Evolutionary conservation across 1,140 invertebrate species (phyloP).

Genomic region (Drosophila funebris): DNA sequence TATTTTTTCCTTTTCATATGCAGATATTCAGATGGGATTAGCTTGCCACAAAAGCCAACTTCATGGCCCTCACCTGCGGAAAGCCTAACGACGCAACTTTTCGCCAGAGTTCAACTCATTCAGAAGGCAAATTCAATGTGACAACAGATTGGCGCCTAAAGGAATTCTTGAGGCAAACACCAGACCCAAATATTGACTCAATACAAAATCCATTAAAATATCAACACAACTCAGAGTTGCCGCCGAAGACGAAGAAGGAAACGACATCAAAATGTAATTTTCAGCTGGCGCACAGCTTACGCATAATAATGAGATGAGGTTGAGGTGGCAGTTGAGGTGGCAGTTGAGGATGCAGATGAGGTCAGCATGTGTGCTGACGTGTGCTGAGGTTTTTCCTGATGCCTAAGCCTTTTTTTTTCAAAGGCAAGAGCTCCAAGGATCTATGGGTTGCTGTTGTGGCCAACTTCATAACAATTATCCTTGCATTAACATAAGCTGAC

Average conservation of each 20-base stretch:
- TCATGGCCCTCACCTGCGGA: conserved; percentile 45
- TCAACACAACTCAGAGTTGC: conserved; percentile 73
- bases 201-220: conserved; percentile 79
- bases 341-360: not conserved
- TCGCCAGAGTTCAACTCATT: conserved; percentile 37
- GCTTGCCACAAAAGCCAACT: conserved; percentile 7
- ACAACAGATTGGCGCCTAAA: conserved; percentile 41
- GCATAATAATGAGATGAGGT: conserved; percentile 68
- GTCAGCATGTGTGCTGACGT: conserved; percentile 4
- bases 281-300: conserved; percentile 64
- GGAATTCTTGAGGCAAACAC: conserved; percentile 9
- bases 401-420: conserved; percentile 3
- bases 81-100: conserved; percentile 25
- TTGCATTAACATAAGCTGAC: not conserved
- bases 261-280: conserved; percentile 80
- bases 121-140: conserved; percentile 59
- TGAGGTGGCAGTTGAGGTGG: not conserved
- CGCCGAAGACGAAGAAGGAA: conserved; percentile 39
- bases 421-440: not conserved
- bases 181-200: conserved; percentile 54
- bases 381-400: not conserved
- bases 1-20: conserved; percentile 20
- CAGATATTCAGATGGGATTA: conserved; percentile 22
- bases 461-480: not conserved
- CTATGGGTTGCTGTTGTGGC: not conserved